A percentile compares a stretch with the other conserved stretches of the same genome.
Evolutionary conservation across 1,140 invertebrate genomes (phyloP).

Genomic region (Tachypleus tridentatus): DNA sequence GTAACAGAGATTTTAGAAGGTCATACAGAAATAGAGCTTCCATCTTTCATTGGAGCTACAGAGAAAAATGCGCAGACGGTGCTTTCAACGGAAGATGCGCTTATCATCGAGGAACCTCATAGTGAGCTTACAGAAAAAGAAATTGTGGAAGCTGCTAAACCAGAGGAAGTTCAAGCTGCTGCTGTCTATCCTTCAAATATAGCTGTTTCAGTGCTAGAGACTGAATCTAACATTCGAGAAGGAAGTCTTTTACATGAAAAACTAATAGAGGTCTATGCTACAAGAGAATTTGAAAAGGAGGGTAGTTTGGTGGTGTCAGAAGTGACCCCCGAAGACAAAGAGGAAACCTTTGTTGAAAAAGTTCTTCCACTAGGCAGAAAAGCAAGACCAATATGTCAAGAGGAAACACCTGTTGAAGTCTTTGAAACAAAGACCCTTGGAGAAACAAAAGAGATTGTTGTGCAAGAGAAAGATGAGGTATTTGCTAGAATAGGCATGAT

Average conservation of each 20-base stretch:
- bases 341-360: conserved; percentile 5
- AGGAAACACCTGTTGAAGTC: conserved; percentile 3
- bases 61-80: too few species aligned
- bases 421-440: conserved; percentile 6
- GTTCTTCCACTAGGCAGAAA: conserved; percentile 1
- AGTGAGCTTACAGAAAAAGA: too few species aligned
- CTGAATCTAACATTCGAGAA: conserved; percentile 3
- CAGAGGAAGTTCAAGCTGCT: conserved; percentile 2
- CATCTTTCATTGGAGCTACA: too few species aligned
- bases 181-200: conserved; percentile 3
- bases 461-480: neutral
- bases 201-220: conserved; percentile 3
- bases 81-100: too few species aligned
- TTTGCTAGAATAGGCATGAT: conserved; percentile 11
- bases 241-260: neutral
- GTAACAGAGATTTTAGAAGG: too few species aligned
- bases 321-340: conserved; percentile 10
- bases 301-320: conserved; percentile 6
- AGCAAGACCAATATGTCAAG: neutral
- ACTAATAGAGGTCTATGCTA: neutral
- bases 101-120: too few species aligned
- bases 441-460: conserved; percentile 5
- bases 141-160: neutral
- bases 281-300: conserved; percentile 4
- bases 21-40: too few species aligned